These are phyloP conservation scores for Dryobates pubescens DNA, from an alignment of 2,797 vertebrate genomes.

Conservation along the genomic window DNA sequence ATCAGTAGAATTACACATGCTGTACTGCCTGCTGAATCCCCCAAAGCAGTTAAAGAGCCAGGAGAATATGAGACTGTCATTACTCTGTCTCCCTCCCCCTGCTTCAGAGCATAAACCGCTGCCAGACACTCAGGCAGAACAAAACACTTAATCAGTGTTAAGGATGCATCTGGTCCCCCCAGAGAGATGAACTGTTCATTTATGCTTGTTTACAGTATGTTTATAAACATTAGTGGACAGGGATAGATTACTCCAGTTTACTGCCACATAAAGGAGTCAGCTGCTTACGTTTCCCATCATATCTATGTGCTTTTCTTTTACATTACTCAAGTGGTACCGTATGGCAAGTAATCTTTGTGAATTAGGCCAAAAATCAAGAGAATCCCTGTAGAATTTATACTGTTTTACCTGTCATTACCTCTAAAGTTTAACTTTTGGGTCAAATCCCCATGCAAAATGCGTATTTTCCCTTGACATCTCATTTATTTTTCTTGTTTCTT, in stretches of 20 bases:
- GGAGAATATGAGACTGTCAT: slow-evolving; percentile 68
- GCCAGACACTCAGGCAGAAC: slow-evolving; percentile 77
- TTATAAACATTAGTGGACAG: slow-evolving; percentile 76
- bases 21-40: slow-evolving; percentile 31
- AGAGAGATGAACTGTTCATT: slow-evolving; percentile 73
- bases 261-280: slow-evolving; percentile 65
- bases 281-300: slow-evolving; percentile 24
- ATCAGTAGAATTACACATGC: slow-evolving; percentile 42
- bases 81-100: slow-evolving; percentile 56
- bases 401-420: neutral
- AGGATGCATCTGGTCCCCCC: slow-evolving; percentile 73
- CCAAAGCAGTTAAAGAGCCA: slow-evolving; percentile 61
- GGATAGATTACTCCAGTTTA: slow-evolving; percentile 75
- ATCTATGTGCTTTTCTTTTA: slow-evolving; percentile 30
- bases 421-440: neutral
- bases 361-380: slow-evolving; percentile 22
- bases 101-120: slow-evolving; percentile 66
- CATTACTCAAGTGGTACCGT: slow-evolving; percentile 42
- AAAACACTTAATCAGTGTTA: slow-evolving; percentile 78
- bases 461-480: neutral
- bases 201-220: slow-evolving; percentile 77
- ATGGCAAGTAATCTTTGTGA: slow-evolving; percentile 36
- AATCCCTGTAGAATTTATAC: neutral
- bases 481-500: neutral
- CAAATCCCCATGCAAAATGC: neutral